phyloP scores from a whole-genome alignment of 2,113 vertebrate genomes.

The Macquaria australasica region DNA sequence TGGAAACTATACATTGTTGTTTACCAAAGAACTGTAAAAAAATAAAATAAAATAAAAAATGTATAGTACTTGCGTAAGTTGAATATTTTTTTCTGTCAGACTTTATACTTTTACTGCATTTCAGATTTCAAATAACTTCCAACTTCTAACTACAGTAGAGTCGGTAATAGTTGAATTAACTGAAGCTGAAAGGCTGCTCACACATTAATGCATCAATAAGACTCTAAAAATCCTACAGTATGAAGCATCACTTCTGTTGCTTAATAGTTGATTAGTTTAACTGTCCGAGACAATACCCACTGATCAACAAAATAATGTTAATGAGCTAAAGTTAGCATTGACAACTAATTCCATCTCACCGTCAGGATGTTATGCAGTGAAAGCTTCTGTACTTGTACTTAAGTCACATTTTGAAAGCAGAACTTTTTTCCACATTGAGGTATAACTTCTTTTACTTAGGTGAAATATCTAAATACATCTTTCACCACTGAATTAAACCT shows the following conservation, averaged over 20 bases:
- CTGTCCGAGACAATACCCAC: not conserved
- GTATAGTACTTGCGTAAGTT: no score
- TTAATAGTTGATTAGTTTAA: not conserved
- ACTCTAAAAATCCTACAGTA: no score
- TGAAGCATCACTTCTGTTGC: no score
- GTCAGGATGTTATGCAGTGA: not conserved
- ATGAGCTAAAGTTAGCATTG: not conserved
- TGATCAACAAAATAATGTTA: not conserved
- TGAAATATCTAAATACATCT: not conserved
- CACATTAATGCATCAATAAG: not conserved
- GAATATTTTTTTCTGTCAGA: no score
- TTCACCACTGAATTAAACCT: not conserved
- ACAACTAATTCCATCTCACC: not conserved
- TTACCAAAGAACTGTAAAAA: no score
- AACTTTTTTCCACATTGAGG: not conserved
- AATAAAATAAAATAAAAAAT: no score
- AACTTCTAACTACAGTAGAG: no score
- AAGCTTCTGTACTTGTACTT: not conserved
- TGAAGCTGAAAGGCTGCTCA: no score
- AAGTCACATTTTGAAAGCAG: not conserved
- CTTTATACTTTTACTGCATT: no score
- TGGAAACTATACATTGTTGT: no score
- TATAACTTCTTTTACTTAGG: not conserved
- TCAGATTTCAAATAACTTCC: no score
- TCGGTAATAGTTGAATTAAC: no score